Base-by-base conservation (phyloP, 2,888 invertebrate genomes). In the Drosophila mercatorum region DNA sequence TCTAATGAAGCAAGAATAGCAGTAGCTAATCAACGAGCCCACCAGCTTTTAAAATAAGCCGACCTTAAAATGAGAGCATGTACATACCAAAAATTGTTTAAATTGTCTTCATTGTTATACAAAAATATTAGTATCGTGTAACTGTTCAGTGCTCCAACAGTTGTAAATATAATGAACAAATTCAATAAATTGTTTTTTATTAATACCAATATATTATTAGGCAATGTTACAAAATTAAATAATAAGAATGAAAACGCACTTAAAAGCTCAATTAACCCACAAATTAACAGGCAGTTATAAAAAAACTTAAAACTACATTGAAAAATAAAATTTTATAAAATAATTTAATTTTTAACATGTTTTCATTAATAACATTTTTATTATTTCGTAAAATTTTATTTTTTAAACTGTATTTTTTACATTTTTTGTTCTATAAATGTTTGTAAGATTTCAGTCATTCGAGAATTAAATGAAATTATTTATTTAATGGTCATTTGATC, bases 1-100 rank as follows among this genome's bases (percentile, higher is more conserved):
- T 97, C 98, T 90, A 98, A 98, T 94, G 97, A 98, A 94, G 96
- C 96, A 92, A 96, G 98, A 95, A 98, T 98, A 96, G 96, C 96
- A 93, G 96, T 97, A 93, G 98, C 98, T 93, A 99, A 99, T 94
- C 97, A 98, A 94, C 96, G 98, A 92, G 98, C 98, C 93, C 97
- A 97, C 94, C 98, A 98, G 94, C 96, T 99, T 93, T 96, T 98
- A 94, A 97, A 97, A 95, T 96, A 96, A 95, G 70, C 71, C 72
- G 38, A 63, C 69, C 57, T 34, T 49, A 69, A 17, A 49, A 53
- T 36, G 44, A 59, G 43, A 43, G 64, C 49, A 49, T 71, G 73
- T 76, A 76, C 67, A 67, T 77, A 75, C 60, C 75, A 75, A 63
- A 36, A 58, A 36, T 53, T 61, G 47, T 68, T 36, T 47, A 49